A percentile compares a stretch with the other conserved stretches of the same genome.
Conservation (phyloP, 2,888 invertebrate species). For the Oscheius onirici region DNA sequence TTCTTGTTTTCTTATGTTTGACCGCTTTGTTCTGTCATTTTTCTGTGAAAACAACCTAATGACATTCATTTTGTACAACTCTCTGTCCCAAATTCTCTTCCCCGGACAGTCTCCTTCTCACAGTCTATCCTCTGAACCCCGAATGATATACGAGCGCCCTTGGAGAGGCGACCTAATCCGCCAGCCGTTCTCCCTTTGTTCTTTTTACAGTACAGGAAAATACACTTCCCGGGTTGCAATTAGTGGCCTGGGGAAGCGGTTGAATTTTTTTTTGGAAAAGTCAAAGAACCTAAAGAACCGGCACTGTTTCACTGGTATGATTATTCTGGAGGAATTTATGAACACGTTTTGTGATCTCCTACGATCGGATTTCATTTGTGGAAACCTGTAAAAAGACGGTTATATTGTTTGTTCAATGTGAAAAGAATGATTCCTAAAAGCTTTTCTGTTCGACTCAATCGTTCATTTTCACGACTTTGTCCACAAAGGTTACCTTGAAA, state of each 20-base stretch:
- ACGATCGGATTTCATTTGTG: no score
- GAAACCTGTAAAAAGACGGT: no score
- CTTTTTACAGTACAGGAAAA: neutral
- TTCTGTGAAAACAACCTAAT: neutral
- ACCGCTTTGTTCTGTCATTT: neutral
- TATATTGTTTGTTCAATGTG: no score
- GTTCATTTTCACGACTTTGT: no score
- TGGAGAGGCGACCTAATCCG: neutral
- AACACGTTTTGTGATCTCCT: no score
- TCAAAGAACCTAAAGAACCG: no score
- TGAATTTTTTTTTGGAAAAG: neutral
- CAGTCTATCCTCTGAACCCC: neutral
- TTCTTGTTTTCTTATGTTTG: no score
- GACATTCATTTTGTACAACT: neutral
- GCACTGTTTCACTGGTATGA: no score
- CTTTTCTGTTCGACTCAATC: no score
- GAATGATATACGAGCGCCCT: constrained; percentile 19
- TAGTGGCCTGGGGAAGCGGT: neutral
- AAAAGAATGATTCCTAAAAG: no score
- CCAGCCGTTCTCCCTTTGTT: neutral
- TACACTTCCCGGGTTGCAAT: neutral
- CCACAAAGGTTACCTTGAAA: no score
- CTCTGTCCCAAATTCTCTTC: neutral
- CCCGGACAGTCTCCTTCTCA: neutral
- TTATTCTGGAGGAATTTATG: no score